Percentiles rank a stretch among this genome's conserved stretches.
These are phyloP conservation scores for Apoderus coryli DNA, from an alignment of 2,888 invertebrate genomes.

Conservation along the genomic window DNA sequence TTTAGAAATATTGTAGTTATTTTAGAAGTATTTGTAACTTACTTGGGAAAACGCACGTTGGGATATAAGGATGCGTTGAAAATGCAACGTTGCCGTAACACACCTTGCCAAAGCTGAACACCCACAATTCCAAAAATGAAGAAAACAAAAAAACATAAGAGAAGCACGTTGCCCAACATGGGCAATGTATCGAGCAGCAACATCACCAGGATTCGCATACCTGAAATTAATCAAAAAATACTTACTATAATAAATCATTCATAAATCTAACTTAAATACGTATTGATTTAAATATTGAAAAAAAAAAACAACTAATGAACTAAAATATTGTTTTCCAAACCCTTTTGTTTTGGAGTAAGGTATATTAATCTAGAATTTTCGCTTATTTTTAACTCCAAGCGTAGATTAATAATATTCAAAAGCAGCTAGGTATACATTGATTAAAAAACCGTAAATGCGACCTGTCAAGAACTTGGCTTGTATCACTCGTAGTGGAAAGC, in stretches of 20 bases:
- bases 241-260: neutral
- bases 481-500: no score
- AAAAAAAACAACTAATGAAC: no score
- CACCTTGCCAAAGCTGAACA: conserved; percentile 98
- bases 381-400: no score
- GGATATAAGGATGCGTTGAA: conserved; percentile 18
- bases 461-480: no score
- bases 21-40: no score
- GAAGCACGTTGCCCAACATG: conserved; percentile 96
- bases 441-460: no score
- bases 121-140: conserved; percentile 99
- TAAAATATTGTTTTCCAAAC: no score
- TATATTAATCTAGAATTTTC: no score
- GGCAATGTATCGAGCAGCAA: conserved; percentile 94
- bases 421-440: no score
- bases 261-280: neutral
- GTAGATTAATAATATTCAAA: no score
- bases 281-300: neutral
- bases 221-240: conserved; percentile 38
- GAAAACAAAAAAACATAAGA: conserved; percentile 99
- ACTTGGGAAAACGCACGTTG: conserved; percentile 17
- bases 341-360: no score
- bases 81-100: conserved; percentile 78
- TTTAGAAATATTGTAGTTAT: no score
- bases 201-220: conserved; percentile 98